phyloP scores from a whole-genome alignment of 2,888 invertebrate genomes.

The Drosophila atroscutellata region DNA sequence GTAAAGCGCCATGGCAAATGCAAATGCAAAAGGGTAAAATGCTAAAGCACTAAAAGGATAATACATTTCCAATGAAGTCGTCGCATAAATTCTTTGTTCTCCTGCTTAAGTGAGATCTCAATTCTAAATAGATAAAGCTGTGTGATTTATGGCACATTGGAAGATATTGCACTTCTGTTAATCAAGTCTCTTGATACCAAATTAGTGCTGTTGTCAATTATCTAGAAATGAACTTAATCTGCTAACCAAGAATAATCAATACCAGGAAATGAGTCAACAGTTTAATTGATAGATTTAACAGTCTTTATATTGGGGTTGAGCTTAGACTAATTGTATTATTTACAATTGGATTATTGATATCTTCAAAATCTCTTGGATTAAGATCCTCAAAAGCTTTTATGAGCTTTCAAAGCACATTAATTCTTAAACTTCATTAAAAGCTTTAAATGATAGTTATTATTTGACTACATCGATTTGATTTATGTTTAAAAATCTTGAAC shows the following conservation, averaged over 20 bases:
- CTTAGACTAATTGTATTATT: neutral
- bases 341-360: neutral
- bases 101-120: conserved; percentile 26
- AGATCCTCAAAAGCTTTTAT: neutral
- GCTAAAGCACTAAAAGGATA: conserved; percentile 45
- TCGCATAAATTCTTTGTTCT: conserved; percentile 33
- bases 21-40: conserved; percentile 58
- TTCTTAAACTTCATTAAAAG: neutral
- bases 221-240: neutral
- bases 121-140: conserved; percentile 41
- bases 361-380: neutral
- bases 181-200: neutral
- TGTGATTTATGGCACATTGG: conserved; percentile 19
- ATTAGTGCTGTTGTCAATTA: conserved; percentile 17
- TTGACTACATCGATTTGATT: neutral
- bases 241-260: rapidly evolving
- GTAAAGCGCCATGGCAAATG: conserved; percentile 45
- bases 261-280: neutral
- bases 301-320: neutral
- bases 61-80: conserved; percentile 58
- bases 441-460: neutral
- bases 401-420: neutral
- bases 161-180: neutral
- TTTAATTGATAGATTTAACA: neutral
- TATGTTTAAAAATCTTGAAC: neutral